These are phyloP conservation scores for Zaprionus vittiger DNA, from an alignment of 1,140 invertebrate genomes.

Conservation along the genomic window DNA sequence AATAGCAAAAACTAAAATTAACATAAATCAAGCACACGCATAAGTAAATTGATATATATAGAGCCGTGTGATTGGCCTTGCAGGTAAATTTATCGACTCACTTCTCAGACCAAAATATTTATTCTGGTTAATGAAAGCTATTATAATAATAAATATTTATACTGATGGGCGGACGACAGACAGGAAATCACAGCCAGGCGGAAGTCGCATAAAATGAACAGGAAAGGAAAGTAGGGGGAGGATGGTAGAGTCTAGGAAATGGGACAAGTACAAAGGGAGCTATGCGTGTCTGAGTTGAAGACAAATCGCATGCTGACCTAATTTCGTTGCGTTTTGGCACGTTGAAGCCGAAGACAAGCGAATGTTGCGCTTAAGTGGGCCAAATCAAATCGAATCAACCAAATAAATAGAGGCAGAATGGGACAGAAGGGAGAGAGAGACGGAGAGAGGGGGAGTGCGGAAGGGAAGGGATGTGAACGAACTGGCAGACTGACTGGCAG, in stretches of 20 bases:
- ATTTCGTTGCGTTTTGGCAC: slow-evolving; percentile 68
- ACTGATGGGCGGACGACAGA: not conserved
- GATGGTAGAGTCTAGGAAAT: too few relatives aligned
- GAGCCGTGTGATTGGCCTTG: not conserved
- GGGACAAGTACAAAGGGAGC: not conserved
- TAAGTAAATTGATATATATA: not conserved
- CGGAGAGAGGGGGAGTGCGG: not conserved
- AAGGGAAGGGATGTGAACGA: not conserved
- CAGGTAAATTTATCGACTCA: slow-evolving; percentile 5
- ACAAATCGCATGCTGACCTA: slow-evolving; percentile 39
- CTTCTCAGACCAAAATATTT: slow-evolving; percentile 30
- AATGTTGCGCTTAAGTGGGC: slow-evolving; percentile 45
- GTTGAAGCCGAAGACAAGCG: slow-evolving; percentile 38
- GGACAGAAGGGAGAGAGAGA: not conserved
- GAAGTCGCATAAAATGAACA: slow-evolving; percentile 17
- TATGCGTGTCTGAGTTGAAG: not conserved
- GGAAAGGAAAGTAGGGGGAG: not conserved
- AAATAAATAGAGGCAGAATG: slow-evolving; percentile 59
- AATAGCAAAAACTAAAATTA: slow-evolving; percentile 6
- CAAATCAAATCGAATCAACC: slow-evolving; percentile 70
- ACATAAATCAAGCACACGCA: not conserved
- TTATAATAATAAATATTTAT: slow-evolving; percentile 25
- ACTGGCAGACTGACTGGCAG: slow-evolving; percentile 43
- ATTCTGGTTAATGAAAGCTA: slow-evolving; percentile 38
- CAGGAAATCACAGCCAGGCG: slow-evolving; percentile 27